Base-by-base conservation (phyloP, 2,797 vertebrate genomes). In the Poeciliopsis turneri region DNA sequence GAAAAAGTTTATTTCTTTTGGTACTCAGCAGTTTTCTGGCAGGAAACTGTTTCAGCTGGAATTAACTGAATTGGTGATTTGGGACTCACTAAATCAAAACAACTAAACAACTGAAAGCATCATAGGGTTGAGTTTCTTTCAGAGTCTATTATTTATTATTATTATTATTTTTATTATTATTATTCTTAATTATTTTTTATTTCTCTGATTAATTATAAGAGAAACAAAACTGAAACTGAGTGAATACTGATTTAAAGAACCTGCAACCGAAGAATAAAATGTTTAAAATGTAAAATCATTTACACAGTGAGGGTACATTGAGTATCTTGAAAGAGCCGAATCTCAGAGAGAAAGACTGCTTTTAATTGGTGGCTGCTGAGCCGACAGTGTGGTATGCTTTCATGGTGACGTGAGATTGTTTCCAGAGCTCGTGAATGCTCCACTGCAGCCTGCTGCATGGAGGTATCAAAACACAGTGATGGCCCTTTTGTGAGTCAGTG, bases 401-500 rank as follows among this genome's bases (percentile, higher is more conserved):
- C 81, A 85, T 84, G 64, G 87, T 86, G 89, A 86, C 86, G 72
- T 85, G 79, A 86, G 87, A 92, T 81, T 75, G 78, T 92, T 94
- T 92, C 89, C 90, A 94, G 88, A 83, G 45, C 80, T 77, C 45
- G 59, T 90, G 72, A 88, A 92, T 76, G 85, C 87, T 89, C 83
- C 75, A 75, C 53, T 90, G 83, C 90, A 87, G 86, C 80, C 69
- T 70, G 47, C 80, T 82, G 83, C 87, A 81, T 87, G 78, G 80
- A 92, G 82, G 82, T 74, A 90, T 93, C 92, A 88, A 75, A 87
- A 88, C 83, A 61, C 76, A 73, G 87, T 93, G 90, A 92, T 92
- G 89, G 88, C 43, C 74, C 87, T 66, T 89, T 93, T 94, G 87
- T 94, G 57, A 90, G 61, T 41, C 69, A 80, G 84, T 77, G 90